Base-by-base conservation (phyloP, 2,888 invertebrate genomes). In the Scaptomyza parva region DNA sequence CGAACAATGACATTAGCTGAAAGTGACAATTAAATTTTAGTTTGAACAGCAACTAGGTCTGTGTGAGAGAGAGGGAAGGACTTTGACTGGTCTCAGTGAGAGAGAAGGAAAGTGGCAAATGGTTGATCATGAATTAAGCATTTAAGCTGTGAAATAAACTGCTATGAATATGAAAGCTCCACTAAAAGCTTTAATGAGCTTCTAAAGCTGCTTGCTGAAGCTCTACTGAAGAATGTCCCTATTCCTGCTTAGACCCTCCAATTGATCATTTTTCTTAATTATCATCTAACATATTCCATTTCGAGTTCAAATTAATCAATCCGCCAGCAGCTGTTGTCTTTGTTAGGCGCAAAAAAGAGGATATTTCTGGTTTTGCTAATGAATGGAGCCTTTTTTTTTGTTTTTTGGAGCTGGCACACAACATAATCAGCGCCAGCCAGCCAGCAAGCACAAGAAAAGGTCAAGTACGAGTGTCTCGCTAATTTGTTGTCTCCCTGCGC, bases 381-480 rank as follows among this genome's bases (percentile, higher is more conserved):
- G 75, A 70, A 65, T 58, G 53, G 30, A 51, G 7, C 33, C 18
- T 47, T 41, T 53, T 52, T n/a, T n/a, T n/a, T n/a, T n/a, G n/a
- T n/a, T n/a, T n/a, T 35, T 58, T 20, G 44, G 40, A 54, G 63
- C 18, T 20, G 39, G 28, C 54, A 81, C 35, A 35, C 86, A 82
- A 69, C 82, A 86, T 82, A 82, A 82, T 82, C 82, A 82, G 78
- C 54, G 44, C 60, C 54, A 33, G n/a, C n/a, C n/a, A n/a, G n/a
- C n/a, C n/a, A n/a, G n/a, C n/a, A n/a, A n/a, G n/a, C 58, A 63
- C 28, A 69, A 62, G 77, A 77, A 85, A 82, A 86, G 82, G 86
- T 82, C 82, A 82, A 86, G 80, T 82, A 82, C 82, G 77, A 76
- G 66, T 63, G 70, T 48, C 65, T 51, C 82, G 85, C 86, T 82